Base-by-base conservation (phyloP, 2,797 vertebrate genomes). In the Notoglanidium macrostoma region DNA sequence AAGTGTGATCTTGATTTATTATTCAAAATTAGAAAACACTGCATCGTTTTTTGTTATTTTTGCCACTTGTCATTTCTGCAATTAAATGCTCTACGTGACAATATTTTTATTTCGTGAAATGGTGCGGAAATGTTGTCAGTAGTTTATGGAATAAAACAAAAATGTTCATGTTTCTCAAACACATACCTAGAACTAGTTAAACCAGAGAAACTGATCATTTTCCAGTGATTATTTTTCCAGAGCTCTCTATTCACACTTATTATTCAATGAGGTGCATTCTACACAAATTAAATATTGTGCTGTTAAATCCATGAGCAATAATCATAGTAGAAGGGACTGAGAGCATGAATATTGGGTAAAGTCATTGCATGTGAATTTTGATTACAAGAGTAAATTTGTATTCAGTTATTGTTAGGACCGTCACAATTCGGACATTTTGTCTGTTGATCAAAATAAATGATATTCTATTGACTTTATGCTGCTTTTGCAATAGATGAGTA, bases 261-360 rank as follows among this genome's bases (percentile, higher is more conserved):
- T 65, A 82, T 49, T 7, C 55, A 80, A 5, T 23, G 19, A 7
- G 44, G 23, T 46, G 21, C 44, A 26, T 74, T 1, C 49, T 78
- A 4, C 74, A 55, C n/a, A 78, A 35, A 81, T 81, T 44, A 40
- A 81, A n/a, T 61, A 80, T 61, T 44, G 55, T 61, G 32, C 54
- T 78, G 44, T 49, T 57, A 55, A 80, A 44, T 26, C 32, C 29
- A 23, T 59, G 29, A 21, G 23, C 6, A 49, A 26, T 17, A 29
- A 59, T 59, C 10, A 17, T 11, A 59, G n/a, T 19, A 23, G 76
- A 29, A 29, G n/a, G 0, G 15, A 21, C n/a, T 10, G n/a, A 32
- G 23, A 21, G 32, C 77, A 40, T 40, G 77, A 40, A 29, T 29
- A 54, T 49, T n/a, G 72, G 49, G 73, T 8, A n/a, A 76, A 80